Evolutionary conservation across 2,888 invertebrate species (phyloP).

Genomic region (Liopterus haemorrhoidalis): DNA sequence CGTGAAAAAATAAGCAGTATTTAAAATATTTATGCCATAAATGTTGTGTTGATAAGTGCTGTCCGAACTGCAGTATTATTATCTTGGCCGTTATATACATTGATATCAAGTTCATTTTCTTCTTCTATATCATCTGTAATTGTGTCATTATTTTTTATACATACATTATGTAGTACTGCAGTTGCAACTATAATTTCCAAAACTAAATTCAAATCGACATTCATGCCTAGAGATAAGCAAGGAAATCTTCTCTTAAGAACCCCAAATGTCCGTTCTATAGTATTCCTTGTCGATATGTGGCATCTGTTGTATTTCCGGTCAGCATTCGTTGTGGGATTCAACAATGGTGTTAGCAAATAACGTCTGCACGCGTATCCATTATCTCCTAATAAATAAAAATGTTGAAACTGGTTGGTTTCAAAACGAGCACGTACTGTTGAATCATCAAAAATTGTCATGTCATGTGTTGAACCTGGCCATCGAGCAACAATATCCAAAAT

Average conservation of each 20-base stretch:
- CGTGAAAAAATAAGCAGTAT: too few species aligned
- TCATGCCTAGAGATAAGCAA: neutral
- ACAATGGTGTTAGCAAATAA: neutral
- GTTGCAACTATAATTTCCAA: neutral
- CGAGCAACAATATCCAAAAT: conserved; percentile 1
- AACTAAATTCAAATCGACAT: too few species aligned
- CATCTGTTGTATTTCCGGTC: neutral
- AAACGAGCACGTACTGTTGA: neutral
- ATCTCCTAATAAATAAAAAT: neutral
- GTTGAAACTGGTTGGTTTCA: neutral
- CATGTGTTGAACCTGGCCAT: conserved; percentile 1
- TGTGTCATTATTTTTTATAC: neutral
- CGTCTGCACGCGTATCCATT: neutral
- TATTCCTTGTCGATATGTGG: neutral
- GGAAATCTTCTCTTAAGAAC: conserved; percentile 3
- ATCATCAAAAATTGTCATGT: neutral
- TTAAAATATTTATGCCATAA: too few species aligned
- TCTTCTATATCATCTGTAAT: too few species aligned
- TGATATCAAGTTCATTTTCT: too few species aligned
- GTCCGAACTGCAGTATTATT: too few species aligned
- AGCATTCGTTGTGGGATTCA: neutral
- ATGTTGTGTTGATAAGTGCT: too few species aligned
- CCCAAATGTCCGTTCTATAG: conserved; percentile 1
- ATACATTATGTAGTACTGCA: neutral
- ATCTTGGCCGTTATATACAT: too few species aligned